These are phyloP conservation scores for Maconellicoccus hirsutus DNA, from an alignment of 1,140 invertebrate genomes.

Conservation along the genomic window DNA sequence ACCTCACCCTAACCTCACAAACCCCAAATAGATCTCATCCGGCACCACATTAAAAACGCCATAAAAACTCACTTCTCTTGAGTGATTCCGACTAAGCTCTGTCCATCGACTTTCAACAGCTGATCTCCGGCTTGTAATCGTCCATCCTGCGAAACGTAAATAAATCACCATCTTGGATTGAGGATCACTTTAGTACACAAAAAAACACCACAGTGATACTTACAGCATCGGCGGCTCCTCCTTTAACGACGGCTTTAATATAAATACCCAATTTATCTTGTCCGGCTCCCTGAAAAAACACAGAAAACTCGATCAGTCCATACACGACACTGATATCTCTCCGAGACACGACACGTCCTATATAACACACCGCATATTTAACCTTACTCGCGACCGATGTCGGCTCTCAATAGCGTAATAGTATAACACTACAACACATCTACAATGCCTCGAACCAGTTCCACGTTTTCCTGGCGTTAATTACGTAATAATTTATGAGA, in stretches of 20 bases:
- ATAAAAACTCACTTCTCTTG: slow-evolving; percentile 79
- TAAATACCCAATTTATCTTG: slow-evolving; percentile 89
- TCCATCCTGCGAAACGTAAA: slow-evolving; percentile 53
- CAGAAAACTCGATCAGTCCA: neutral
- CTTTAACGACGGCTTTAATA: slow-evolving; percentile 92
- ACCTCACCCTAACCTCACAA: too few species aligned
- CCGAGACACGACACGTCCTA: neutral
- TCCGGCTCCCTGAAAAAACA: slow-evolving; percentile 59
- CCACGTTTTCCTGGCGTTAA: neutral
- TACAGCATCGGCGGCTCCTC: slow-evolving; percentile 84
- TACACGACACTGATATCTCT: neutral
- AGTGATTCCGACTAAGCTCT: slow-evolving; percentile 89
- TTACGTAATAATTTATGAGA: slow-evolving; percentile 1
- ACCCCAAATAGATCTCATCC: too few species aligned
- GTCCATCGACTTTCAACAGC: slow-evolving; percentile 89
- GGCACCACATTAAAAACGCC: too few species aligned
- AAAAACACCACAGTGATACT: slow-evolving; percentile 35
- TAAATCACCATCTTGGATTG: neutral
- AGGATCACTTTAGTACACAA: neutral
- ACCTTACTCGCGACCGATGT: too few species aligned
- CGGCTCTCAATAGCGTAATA: too few species aligned
- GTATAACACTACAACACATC: too few species aligned
- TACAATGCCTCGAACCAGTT: neutral
- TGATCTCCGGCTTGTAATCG: slow-evolving; percentile 93
- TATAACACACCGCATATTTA: neutral